Conservation (phyloP, 2,797 vertebrate species). For the Poeciliopsis presidionis region DNA sequence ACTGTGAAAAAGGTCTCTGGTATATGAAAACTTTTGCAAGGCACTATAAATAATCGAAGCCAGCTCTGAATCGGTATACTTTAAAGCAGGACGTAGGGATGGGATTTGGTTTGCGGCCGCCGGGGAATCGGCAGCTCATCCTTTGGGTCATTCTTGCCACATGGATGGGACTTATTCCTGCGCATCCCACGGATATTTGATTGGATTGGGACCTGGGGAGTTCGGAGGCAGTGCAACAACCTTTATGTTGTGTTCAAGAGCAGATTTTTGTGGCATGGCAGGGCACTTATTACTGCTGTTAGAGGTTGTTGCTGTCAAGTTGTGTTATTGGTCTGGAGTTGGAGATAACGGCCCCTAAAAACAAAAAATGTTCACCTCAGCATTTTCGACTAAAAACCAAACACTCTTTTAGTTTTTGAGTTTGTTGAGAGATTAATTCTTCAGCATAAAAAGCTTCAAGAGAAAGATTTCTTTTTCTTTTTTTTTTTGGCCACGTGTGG, state of each 20-base stretch:
- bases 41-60: neutral
- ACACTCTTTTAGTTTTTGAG: neutral
- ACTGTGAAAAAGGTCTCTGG: neutral
- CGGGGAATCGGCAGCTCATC: neutral
- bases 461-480: too few species aligned
- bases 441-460: neutral
- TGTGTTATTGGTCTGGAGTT: neutral
- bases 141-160: neutral
- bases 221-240: constrained; percentile 4
- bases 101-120: neutral
- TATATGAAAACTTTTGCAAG: neutral
- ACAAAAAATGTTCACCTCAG: neutral
- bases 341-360: neutral
- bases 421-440: neutral
- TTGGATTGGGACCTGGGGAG: constrained; percentile 27
- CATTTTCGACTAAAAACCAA: neutral
- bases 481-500: constrained; percentile 13
- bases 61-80: neutral
- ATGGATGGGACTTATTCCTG: constrained; percentile 13
- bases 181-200: constrained; percentile 14
- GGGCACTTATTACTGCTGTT: neutral
- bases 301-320: neutral
- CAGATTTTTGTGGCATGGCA: constrained; percentile 3
- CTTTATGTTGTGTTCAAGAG: constrained; percentile 5
- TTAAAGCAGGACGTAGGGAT: neutral